Evolutionary conservation across 2,113 vertebrate species (phyloP), one percentile per base, ranked within the genome.

Genomic region (Calidris pygmaea): DNA sequence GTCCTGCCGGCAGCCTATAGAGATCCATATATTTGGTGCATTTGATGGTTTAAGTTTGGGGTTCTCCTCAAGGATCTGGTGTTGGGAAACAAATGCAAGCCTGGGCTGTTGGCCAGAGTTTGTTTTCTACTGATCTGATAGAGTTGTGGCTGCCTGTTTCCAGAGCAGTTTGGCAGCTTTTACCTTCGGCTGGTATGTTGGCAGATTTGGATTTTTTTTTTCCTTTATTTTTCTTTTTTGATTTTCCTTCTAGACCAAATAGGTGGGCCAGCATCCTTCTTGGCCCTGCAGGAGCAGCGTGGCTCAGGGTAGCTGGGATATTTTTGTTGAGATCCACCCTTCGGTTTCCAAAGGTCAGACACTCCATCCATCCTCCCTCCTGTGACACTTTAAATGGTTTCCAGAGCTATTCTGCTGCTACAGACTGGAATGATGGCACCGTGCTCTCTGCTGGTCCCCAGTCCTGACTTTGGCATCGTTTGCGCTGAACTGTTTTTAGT

Each of bases 321-420:
- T 89, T 80, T 96, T 77, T 63, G 60, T 55, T 50, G 58, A 77
- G 78, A 88, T 85, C 70, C 81, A 87, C 76, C 78, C 84, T 79
- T 85, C 47, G 14, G 30, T 93, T 93, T 90, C 27, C 81, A 90
- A 90, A 95, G 94, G 91, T 96, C 93, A 93, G 52, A 37, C 43
- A 55, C 82, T 77, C 68, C 75, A 90, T 95, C 89, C 89, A 90
- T 71, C 59, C 86, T 95, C 76, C 16, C 14, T 80, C 41, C 60
- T n/a, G 59, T 94, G 94, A 90, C 85, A 48, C 71, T 85, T 93
- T 50, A 91, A 93, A 80, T 80, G 72, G 67, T 92, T 97, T 95
- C 95, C 91, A 85, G 91, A 96, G 63, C 56, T 91, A 39, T 87
- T 88, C 62, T 1, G 1, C 80, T 87, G 81, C 90, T 74, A 5